Percentiles rank a stretch among this genome's conserved stretches.
These are phyloP conservation scores for Leucopternis melanops DNA, from an alignment of 2,113 vertebrate genomes.

Conservation along the genomic window DNA sequence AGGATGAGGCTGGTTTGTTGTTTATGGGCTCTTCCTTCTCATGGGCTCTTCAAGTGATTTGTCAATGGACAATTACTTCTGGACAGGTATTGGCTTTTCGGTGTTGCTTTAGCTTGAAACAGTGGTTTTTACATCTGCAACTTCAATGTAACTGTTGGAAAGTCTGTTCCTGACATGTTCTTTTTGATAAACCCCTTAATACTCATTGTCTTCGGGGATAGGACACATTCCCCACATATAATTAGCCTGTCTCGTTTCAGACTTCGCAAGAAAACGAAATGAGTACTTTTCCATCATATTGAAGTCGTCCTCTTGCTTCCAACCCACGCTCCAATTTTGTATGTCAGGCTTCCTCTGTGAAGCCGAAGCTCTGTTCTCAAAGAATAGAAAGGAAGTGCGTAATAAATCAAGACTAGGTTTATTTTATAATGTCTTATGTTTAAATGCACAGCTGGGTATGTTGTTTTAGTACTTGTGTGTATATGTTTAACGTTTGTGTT, in stretches of 20 bases:
- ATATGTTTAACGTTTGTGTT: not conserved
- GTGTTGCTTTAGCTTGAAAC: not conserved
- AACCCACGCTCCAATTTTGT: conserved; percentile 46
- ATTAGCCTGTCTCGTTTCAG: conserved; percentile 57
- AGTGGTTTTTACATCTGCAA: not conserved
- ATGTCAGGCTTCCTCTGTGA: conserved; percentile 33
- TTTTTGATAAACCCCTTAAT: conserved; percentile 12
- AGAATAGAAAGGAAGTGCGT: not conserved
- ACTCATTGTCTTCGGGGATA: conserved; percentile 9
- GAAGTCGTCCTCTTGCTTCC: conserved; percentile 37
- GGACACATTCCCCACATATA: not conserved
- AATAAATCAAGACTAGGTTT: not conserved
- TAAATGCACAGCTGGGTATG: not conserved
- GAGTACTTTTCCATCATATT: conserved; percentile 51
- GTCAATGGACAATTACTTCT: not conserved
- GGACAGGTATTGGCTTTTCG: not conserved
- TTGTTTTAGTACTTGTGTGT: not conserved
- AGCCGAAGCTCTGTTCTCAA: not conserved
- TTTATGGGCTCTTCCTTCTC: not conserved
- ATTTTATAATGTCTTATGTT: not conserved
- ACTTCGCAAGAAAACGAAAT: conserved; percentile 38
- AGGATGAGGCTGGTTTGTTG: not conserved
- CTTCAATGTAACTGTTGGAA: not conserved
- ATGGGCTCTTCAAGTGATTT: not conserved
- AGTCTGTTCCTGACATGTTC: conserved; percentile 31